Conservation (phyloP, 2,113 vertebrate genomes). For the Eonycteris spelaea region DNA sequence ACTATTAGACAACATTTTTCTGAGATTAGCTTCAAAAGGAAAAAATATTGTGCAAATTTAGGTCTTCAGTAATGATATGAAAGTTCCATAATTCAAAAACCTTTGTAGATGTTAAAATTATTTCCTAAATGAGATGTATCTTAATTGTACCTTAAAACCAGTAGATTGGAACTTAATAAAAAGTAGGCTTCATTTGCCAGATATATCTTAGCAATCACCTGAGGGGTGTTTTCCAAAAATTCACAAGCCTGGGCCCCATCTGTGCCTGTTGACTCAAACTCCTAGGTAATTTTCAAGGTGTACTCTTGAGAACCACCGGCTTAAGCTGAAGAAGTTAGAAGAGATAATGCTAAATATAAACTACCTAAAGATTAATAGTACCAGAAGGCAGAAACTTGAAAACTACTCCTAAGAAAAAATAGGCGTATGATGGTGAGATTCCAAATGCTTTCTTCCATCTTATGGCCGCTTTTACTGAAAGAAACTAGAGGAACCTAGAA, state of each 20-base stretch:
- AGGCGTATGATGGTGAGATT: neutral
- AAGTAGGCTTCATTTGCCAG: neutral
- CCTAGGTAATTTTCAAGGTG: neutral
- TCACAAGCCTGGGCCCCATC: neutral
- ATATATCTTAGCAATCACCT: neutral
- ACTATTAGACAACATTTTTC: neutral
- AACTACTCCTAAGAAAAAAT: neutral
- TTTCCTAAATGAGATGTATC: slow-evolving; percentile 12
- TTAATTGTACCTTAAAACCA: neutral
- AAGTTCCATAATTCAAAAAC: neutral
- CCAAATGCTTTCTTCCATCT: neutral
- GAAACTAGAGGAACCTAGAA: neutral
- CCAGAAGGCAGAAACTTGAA: slow-evolving; percentile 5
- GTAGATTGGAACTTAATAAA: neutral
- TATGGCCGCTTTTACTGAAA: neutral
- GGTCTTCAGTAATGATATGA: neutral
- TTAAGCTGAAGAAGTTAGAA: neutral
- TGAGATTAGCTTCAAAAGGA: neutral
- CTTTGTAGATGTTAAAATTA: neutral
- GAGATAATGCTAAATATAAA: neutral
- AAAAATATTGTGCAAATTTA: neutral
- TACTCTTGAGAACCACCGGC: neutral
- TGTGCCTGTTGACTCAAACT: neutral
- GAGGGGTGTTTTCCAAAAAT: neutral
- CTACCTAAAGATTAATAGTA: neutral